phyloP scores from a whole-genome alignment of 2,888 invertebrate species.

The Lordiphosa andalusiaca region DNA sequence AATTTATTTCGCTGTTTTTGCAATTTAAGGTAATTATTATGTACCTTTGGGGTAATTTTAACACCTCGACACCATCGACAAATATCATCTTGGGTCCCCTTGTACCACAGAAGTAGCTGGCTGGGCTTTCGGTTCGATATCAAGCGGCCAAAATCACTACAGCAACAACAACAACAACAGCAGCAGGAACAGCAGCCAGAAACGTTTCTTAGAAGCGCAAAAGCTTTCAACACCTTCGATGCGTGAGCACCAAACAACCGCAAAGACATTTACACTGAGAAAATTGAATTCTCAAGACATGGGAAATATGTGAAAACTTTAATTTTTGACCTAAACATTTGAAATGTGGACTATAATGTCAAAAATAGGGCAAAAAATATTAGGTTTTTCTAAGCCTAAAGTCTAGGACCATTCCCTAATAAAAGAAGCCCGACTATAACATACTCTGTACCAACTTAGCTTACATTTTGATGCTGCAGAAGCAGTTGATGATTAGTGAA shows the following conservation, averaged over 20 bases:
- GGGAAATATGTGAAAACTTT: too few relatives aligned
- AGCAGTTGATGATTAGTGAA: too few relatives aligned
- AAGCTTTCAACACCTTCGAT: slow-evolving; percentile 75
- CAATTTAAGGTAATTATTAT: slow-evolving; percentile 80
- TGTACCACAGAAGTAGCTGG: slow-evolving; percentile 47
- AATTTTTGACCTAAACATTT: too few relatives aligned
- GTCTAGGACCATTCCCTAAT: too few relatives aligned
- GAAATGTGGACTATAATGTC: too few relatives aligned
- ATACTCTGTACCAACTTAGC: too few relatives aligned
- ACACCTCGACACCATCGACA: slow-evolving; percentile 80
- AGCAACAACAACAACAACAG: slow-evolving; percentile 43
- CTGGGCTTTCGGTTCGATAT: slow-evolving; percentile 44
- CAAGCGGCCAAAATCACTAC: slow-evolving; percentile 65
- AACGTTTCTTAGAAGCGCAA: slow-evolving; percentile 77
- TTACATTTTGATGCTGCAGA: too few relatives aligned
- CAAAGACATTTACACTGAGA: too few relatives aligned
- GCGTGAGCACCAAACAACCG: slow-evolving; percentile 45
- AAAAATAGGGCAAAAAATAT: too few relatives aligned
- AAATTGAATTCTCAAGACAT: too few relatives aligned
- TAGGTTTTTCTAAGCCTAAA: too few relatives aligned
- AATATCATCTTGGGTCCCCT: slow-evolving; percentile 68
- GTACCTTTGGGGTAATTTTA: slow-evolving; percentile 80
- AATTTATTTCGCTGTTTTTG: slow-evolving; percentile 79
- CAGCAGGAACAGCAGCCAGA: slow-evolving; percentile 55
- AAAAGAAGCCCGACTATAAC: too few relatives aligned